Evolutionary conservation across 2,888 invertebrate species (phyloP).

Genomic region (Venusia cambrica): DNA sequence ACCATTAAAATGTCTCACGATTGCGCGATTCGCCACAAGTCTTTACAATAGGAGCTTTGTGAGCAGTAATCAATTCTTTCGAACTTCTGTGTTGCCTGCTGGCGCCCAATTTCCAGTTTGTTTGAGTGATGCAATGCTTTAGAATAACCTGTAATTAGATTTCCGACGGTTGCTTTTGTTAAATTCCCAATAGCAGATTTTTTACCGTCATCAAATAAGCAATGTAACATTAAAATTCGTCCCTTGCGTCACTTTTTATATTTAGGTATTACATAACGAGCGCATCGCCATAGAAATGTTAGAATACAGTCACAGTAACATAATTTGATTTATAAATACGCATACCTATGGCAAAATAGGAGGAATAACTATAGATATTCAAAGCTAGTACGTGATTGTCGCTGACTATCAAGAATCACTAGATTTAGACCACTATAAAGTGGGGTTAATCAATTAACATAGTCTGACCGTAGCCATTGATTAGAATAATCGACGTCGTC

Average conservation of each 20-base stretch:
- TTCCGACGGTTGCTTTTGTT: conserved; percentile 14
- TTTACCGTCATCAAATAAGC: no score
- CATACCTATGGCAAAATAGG: no score
- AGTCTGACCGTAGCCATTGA: conserved; percentile 23
- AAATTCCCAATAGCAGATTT: no score
- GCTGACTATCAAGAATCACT: neutral
- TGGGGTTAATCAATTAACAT: conserved; percentile 16
- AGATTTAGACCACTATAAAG: conserved; percentile 11
- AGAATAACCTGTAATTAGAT: conserved; percentile 23
- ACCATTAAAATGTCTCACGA: conserved; percentile 46
- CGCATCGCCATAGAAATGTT: no score
- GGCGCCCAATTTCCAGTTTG: conserved; percentile 34
- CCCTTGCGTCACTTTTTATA: no score
- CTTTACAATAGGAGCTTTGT: conserved; percentile 48
- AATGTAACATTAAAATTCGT: no score
- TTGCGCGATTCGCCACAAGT: conserved; percentile 42
- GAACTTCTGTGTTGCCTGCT: conserved; percentile 39
- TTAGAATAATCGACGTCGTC: conserved; percentile 30
- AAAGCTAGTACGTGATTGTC: no score
- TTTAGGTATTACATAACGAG: no score
- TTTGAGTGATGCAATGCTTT: conserved; percentile 27
- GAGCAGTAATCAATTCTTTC: conserved; percentile 46
- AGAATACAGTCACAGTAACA: no score
- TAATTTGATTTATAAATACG: no score
- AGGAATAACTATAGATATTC: no score